Percentiles rank a stretch among this genome's conserved stretches.
Evolutionary conservation across 2,888 invertebrate genomes (phyloP).

Genomic region (Andrena camellia): DNA sequence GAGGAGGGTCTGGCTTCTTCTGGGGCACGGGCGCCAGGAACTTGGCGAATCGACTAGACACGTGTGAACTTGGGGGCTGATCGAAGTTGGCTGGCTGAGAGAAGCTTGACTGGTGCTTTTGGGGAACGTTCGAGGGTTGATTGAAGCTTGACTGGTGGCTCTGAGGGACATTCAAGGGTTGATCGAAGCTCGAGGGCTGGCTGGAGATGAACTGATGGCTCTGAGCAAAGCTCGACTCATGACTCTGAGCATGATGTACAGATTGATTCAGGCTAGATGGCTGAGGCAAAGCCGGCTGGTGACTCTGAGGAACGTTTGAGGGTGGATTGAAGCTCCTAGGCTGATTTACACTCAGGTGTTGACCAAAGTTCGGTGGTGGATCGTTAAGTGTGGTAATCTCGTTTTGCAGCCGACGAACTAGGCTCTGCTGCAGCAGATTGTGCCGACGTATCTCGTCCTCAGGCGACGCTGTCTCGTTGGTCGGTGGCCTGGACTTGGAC

Average conservation of each 20-base stretch:
- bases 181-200: neutral
- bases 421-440: conserved; percentile 80
- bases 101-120: neutral
- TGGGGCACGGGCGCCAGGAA: conserved; percentile 36
- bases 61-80: conserved; percentile 2
- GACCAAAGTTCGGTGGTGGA: neutral
- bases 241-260: neutral
- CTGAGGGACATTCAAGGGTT: neutral
- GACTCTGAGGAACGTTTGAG: conserved; percentile 4
- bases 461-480: conserved; percentile 44
- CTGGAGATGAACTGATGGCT: neutral
- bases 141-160: neutral
- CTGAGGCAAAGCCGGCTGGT: neutral
- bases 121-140: neutral
- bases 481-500: conserved; percentile 42
- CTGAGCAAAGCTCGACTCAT: neutral
- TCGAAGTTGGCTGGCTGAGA: conserved; percentile 40
- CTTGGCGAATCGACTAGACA: conserved; percentile 23
- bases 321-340: neutral
- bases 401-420: conserved; percentile 71
- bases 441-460: conserved; percentile 80
- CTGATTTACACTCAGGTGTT: conserved; percentile 9
- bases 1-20: conserved; percentile 44
- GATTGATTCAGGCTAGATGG: conserved; percentile 12
- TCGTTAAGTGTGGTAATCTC: conserved; percentile 59